A percentile compares a stretch with the other conserved stretches of the same genome.
Evolutionary conservation across 1,140 invertebrate genomes (phyloP).

Genomic region (Dendrolimus kikuchii): DNA sequence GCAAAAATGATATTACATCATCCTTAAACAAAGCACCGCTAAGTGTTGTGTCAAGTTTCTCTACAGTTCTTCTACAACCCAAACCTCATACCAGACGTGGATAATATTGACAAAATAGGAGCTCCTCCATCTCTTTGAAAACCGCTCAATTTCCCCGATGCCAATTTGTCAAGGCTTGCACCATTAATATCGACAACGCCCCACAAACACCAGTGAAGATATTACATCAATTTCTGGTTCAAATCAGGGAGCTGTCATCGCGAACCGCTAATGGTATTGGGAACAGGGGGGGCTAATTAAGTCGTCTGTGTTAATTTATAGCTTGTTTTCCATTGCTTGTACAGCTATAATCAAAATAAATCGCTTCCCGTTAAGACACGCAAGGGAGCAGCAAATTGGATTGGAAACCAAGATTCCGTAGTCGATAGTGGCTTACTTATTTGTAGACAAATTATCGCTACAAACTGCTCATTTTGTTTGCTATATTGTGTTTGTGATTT

Average conservation of each 20-base stretch:
- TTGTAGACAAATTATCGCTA: constrained; percentile 3
- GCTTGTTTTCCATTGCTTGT: constrained; percentile 35
- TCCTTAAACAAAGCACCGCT: too few relatives aligned
- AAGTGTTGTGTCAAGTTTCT: too few relatives aligned
- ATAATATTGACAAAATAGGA: neutral
- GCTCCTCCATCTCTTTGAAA: constrained; percentile 1
- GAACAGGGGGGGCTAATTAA: constrained; percentile 57
- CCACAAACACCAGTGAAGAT: constrained; percentile 22
- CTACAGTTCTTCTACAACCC: too few relatives aligned
- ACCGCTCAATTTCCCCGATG: constrained; percentile 11
- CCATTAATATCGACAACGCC: constrained; percentile 49
- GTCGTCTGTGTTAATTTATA: constrained; percentile 55
- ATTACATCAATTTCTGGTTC: constrained; percentile 50
- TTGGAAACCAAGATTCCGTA: constrained; percentile 28
- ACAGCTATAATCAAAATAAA: constrained; percentile 62
- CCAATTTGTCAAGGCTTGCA: constrained; percentile 25
- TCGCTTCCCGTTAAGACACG: constrained; percentile 49
- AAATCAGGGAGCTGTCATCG: constrained; percentile 46
- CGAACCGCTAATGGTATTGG: constrained; percentile 62
- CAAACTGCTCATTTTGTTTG: too few relatives aligned
- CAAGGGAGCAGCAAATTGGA: constrained; percentile 48
- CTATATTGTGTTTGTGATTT: too few relatives aligned
- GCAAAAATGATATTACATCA: too few relatives aligned
- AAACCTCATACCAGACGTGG: too few relatives aligned
- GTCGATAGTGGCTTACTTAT: constrained; percentile 15